Conservation (phyloP, 2,888 invertebrate genomes). For the Dryomyza anilis region DNA sequence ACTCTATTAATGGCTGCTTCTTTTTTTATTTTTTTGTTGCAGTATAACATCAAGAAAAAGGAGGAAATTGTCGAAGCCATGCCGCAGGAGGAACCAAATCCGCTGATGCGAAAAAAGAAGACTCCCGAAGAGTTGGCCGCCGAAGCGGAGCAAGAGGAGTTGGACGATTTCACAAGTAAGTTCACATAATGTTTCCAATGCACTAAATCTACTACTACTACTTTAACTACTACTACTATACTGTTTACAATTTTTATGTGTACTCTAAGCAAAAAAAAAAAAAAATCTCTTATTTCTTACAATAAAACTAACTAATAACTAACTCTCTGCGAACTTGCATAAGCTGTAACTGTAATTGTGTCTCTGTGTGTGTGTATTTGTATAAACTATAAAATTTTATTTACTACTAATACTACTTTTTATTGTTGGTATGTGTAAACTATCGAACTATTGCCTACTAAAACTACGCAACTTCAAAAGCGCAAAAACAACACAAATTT, state of each 20-base stretch:
- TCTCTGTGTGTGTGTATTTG: not conserved
- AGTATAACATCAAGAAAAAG: slow-evolving; percentile 99
- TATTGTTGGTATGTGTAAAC: not conserved
- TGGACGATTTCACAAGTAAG: slow-evolving; percentile 96
- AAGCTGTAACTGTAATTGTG: too few relatives aligned
- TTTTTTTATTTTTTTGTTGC: slow-evolving; percentile 50
- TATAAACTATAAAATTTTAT: not conserved
- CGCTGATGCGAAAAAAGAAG: slow-evolving; percentile 97
- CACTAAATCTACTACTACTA: slow-evolving; percentile 6
- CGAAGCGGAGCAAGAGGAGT: slow-evolving; percentile 93
- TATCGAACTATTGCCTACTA: not conserved
- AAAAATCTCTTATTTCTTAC: too few relatives aligned
- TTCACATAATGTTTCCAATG: slow-evolving; percentile 39
- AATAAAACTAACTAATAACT: not conserved
- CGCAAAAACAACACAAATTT: not conserved
- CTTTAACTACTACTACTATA: slow-evolving; percentile 28
- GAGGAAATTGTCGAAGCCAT: slow-evolving; percentile 88
- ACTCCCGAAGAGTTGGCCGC: slow-evolving; percentile 97
- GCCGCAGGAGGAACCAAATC: slow-evolving; percentile 87
- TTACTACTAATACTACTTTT: not conserved
- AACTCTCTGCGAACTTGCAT: slow-evolving; percentile 7
- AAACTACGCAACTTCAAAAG: slow-evolving; percentile 10
- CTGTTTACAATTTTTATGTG: not conserved
- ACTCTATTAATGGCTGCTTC: not conserved
- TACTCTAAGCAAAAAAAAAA: slow-evolving; percentile 1